Base-by-base conservation (phyloP, 2,113 vertebrate genomes). In the Morone chrysops region DNA sequence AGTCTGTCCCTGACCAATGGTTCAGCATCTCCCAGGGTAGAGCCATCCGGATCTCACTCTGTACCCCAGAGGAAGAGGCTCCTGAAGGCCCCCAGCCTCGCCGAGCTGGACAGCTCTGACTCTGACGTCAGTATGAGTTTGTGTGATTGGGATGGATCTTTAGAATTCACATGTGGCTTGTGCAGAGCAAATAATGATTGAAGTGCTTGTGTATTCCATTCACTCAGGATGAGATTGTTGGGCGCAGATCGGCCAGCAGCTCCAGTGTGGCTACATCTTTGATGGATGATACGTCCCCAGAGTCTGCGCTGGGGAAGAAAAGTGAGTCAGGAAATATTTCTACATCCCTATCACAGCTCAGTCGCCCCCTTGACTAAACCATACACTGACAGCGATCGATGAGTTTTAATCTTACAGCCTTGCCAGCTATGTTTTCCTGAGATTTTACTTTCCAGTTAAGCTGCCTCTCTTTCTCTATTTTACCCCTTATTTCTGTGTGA, bases 71-170 rank as follows among this genome's bases (percentile, higher is more conserved):
- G 96, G 77, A 99, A 97, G 91, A 96, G 96, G 66, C 96, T 99
- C 54, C 95, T 99, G 61, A 99, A 98, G 87, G 98, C 98, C 38
- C 98, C 98, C 1, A 97, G 97, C 0, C 89, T 99, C 47, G 94
- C 98, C 0, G 98, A 99, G 88, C 93, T 99, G 76, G 96, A 96
- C 91, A 99, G 96, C 94, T 99, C 97, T 0, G 98, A 99, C 90
- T 99, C 98, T 0, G 98, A 99, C 88, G 98, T 99, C 65, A 94
- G 96, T 91, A 57, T 62, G 13, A 57, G 13, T 61, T 68, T 80
- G 22, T 73, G 47, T 70, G 56, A 62, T 54, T 14, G n/a, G 60
- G 62, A 45, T 56, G 6, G 18, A 51, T 38, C 22, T 41, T 40
- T 25, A 11, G 2, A 48, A 76, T 36, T 48, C n/a, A 3, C 16